Conservation (phyloP, 1,140 invertebrate species). For the Panagrolaimus sp. region DNA sequence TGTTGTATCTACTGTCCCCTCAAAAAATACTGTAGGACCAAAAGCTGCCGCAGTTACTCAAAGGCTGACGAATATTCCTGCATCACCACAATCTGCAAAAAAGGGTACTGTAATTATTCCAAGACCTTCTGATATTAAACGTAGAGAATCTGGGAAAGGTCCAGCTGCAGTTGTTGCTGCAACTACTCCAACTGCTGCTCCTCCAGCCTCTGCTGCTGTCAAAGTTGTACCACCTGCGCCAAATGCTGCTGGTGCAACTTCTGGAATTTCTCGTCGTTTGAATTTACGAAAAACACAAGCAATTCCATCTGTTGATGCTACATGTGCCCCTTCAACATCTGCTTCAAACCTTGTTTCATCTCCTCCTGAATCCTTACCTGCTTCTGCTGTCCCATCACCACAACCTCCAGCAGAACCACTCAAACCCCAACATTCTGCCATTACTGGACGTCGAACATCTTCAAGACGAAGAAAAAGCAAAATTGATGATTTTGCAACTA, state of each 20-base stretch:
- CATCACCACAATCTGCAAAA: not conserved
- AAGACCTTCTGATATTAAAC: conserved; percentile 4
- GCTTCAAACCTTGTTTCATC: not conserved
- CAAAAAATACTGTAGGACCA: not conserved
- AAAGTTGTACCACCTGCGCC: not conserved
- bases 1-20: not conserved
- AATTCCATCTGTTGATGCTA: not conserved
- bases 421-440: not conserved
- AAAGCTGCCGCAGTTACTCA: conserved; percentile 7
- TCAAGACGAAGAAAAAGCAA: not conserved
- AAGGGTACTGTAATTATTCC: not conserved
- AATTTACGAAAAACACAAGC: not conserved
- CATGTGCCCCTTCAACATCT: conserved; percentile 5
- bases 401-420: not conserved
- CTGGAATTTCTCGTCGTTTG: not conserved
- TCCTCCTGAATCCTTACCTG: not conserved
- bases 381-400: not conserved
- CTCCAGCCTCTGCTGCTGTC: too few relatives aligned
- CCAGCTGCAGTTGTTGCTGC: not conserved
- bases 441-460: not conserved
- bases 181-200: not conserved
- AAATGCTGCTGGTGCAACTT: not conserved
- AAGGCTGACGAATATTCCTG: not conserved
- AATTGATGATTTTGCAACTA: conserved; percentile 9
- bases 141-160: not conserved